phyloP scores from a whole-genome alignment of 2,797 vertebrate genomes.

The Eupleurogrammus muticus region DNA sequence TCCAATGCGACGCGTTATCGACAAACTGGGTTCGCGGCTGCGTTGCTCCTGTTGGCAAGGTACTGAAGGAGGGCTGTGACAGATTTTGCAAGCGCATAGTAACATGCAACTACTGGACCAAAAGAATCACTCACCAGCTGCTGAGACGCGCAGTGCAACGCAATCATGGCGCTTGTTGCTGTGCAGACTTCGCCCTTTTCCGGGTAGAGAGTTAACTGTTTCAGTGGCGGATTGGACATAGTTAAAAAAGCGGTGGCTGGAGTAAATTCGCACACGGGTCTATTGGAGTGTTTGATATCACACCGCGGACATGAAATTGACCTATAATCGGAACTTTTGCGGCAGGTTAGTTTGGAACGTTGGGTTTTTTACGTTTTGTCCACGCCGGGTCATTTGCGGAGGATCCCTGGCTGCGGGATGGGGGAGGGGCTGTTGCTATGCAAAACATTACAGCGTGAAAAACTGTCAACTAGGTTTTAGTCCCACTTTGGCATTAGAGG shows the following conservation, averaged over 20 bases:
- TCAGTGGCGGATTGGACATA: constrained; percentile 32
- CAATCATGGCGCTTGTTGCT: constrained; percentile 88
- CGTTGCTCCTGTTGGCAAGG: constrained; percentile 74
- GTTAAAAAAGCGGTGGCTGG: accelerated
- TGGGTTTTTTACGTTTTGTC: constrained; percentile 59
- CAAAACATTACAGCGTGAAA: constrained; percentile 86
- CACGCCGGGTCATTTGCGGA: constrained; percentile 57
- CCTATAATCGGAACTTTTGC: background rate
- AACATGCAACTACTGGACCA: constrained; percentile 86
- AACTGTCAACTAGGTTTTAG: constrained; percentile 74
- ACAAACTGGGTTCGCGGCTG: constrained; percentile 38
- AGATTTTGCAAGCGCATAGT: constrained; percentile 82
- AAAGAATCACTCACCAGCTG: constrained; percentile 86
- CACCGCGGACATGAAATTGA: accelerated
- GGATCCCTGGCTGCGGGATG: constrained; percentile 67
- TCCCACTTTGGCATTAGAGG: constrained; percentile 46
- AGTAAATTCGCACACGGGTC: accelerated
- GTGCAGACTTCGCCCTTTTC: constrained; percentile 87
- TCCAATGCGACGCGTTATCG: constrained; percentile 58
- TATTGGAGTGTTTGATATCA: accelerated
- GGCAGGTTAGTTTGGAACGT: background rate
- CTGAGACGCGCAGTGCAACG: constrained; percentile 81
- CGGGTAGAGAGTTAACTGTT: constrained; percentile 80
- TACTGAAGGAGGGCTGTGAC: constrained; percentile 71
- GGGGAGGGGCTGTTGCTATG: constrained; percentile 87